Evolutionary conservation across 2,113 vertebrate genomes (phyloP).

Genomic region (Microcebus tavaratra): DNA sequence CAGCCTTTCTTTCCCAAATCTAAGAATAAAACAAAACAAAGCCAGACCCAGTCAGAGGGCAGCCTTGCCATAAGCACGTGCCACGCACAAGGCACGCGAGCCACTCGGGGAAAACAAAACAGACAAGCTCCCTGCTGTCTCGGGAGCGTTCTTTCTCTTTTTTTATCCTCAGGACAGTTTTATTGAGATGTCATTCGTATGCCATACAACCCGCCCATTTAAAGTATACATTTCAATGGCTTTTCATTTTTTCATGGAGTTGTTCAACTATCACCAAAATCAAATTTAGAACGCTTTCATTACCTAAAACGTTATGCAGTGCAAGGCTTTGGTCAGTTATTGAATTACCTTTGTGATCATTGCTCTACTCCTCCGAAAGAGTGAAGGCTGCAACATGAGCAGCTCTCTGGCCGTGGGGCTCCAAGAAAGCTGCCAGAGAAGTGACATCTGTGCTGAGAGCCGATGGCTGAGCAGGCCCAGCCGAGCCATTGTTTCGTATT

Average conservation of each 20-base stretch:
- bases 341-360: background rate
- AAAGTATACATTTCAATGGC: background rate
- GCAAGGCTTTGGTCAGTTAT: background rate
- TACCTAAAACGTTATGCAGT: background rate
- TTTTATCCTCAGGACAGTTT: background rate
- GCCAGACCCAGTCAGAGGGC: background rate
- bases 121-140: background rate
- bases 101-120: background rate
- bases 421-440: background rate
- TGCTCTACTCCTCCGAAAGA: background rate
- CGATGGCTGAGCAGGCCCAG: background rate
- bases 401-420: background rate
- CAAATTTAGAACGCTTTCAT: background rate
- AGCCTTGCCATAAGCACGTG: background rate
- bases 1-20: background rate
- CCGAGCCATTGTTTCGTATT: background rate
- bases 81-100: no score
- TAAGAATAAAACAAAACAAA: background rate
- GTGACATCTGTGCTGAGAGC: background rate
- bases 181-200: background rate
- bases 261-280: background rate
- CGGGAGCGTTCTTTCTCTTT: background rate
- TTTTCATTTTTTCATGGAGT: background rate
- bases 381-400: background rate
- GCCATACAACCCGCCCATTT: background rate